Evolutionary conservation across 1,140 invertebrate genomes (phyloP).

Genomic region (Carposina sasakii): DNA sequence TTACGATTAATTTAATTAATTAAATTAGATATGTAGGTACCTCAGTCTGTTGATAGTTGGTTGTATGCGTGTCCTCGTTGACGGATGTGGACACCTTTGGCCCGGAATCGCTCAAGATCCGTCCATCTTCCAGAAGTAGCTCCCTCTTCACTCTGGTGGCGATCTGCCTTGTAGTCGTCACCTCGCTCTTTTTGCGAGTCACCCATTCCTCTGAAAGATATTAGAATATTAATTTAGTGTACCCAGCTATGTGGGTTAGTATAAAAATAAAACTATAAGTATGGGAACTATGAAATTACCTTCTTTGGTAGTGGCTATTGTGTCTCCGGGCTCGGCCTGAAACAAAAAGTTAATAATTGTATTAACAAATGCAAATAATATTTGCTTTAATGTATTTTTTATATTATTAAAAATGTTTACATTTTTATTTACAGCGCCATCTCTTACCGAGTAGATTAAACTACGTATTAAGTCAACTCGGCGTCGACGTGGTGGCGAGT

Average conservation of each 20-base stretch:
- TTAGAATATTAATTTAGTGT: not conserved
- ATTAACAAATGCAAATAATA: conserved; percentile 5
- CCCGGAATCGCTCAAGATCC: conserved; percentile 89
- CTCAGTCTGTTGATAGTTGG: conserved; percentile 89
- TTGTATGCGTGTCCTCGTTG: conserved; percentile 89
- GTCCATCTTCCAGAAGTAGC: conserved; percentile 90
- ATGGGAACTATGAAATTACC: conserved; percentile 32
- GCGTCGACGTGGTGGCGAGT: conserved; percentile 25
- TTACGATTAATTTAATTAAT: too few relatives aligned
- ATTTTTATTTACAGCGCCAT: conserved; percentile 42
- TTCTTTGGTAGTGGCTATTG: conserved; percentile 72
- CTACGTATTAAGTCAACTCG: conserved; percentile 30
- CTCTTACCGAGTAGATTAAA: conserved; percentile 63
- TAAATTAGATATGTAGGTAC: too few relatives aligned
- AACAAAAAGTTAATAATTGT: conserved; percentile 33
- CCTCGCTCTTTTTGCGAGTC: conserved; percentile 88
- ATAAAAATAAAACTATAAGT: not conserved
- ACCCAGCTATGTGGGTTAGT: not conserved
- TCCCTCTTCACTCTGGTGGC: conserved; percentile 92
- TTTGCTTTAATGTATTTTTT: not conserved
- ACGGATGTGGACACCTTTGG: conserved; percentile 92
- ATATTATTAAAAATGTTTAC: not conserved
- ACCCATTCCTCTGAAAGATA: conserved; percentile 88
- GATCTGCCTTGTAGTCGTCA: conserved; percentile 90
- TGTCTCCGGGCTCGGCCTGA: conserved; percentile 68